Percentiles rank a stretch among this genome's conserved stretches.
Evolutionary conservation across 2,888 invertebrate genomes (phyloP).

Genomic region (Cosmorhoe ocellata): DNA sequence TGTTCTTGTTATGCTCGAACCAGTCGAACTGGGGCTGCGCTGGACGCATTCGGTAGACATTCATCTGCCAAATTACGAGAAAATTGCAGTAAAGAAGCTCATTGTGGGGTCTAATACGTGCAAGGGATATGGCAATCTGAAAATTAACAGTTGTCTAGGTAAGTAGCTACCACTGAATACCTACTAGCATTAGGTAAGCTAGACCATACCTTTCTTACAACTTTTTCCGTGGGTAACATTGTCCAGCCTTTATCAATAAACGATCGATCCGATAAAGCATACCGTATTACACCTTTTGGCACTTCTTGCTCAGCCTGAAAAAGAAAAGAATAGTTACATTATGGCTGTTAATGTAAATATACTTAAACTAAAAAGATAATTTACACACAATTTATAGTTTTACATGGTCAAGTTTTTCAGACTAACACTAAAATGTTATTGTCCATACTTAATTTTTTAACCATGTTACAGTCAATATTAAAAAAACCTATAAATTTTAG

Average conservation of each 20-base stretch:
- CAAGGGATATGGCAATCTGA: too few relatives aligned
- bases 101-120: too few relatives aligned
- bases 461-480: too few relatives aligned
- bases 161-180: too few relatives aligned
- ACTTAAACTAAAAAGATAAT: too few relatives aligned
- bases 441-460: too few relatives aligned
- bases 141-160: too few relatives aligned
- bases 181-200: too few relatives aligned
- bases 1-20: conserved; percentile 69
- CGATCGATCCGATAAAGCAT: conserved; percentile 65
- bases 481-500: too few relatives aligned
- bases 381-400: background rate
- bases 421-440: too few relatives aligned
- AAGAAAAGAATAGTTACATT: background rate
- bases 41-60: conserved; percentile 73
- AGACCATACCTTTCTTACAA: conserved; percentile 67
- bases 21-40: conserved; percentile 73
- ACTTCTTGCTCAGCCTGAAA: conserved; percentile 50
- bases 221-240: conserved; percentile 69
- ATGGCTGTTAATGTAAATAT: background rate
- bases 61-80: conserved; percentile 51
- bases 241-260: conserved; percentile 76
- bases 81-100: too few relatives aligned
- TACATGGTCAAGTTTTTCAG: conserved; percentile 21
- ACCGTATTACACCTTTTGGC: conserved; percentile 56